These are phyloP conservation scores for Papilio aristodemus DNA, from an alignment of 1,140 invertebrate genomes.

Conservation along the genomic window DNA sequence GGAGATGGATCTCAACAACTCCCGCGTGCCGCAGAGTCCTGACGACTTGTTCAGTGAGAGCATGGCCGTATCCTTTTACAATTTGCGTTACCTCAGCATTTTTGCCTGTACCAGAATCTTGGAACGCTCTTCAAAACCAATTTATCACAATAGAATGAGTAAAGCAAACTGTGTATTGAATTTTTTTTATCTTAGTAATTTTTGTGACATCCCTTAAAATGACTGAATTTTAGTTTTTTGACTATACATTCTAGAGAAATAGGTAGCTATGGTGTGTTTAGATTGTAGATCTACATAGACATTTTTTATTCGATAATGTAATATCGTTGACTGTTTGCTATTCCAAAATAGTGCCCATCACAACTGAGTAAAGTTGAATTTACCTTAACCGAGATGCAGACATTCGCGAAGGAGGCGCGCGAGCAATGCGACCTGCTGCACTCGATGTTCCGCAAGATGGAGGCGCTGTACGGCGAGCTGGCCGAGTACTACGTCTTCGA, in stretches of 20 bases:
- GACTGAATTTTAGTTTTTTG: no score
- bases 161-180: no score
- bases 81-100: no score
- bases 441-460: constrained; percentile 97
- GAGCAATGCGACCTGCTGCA: constrained; percentile 93
- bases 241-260: no score
- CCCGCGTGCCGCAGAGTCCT: constrained; percentile 86
- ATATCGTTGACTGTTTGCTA: not conserved
- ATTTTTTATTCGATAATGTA: not conserved
- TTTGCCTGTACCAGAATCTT: no score
- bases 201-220: no score
- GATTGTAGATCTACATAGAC: no score
- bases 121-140: no score
- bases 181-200: no score
- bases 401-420: constrained; percentile 89
- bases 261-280: no score
- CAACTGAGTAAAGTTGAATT: not conserved
- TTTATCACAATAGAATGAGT: no score
- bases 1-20: constrained; percentile 93
- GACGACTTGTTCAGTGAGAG: constrained; percentile 91
- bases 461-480: constrained; percentile 89
- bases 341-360: not conserved
- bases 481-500: constrained; percentile 97
- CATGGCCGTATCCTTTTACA: constrained; percentile 86
- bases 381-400: constrained; percentile 62